Base-by-base conservation (phyloP, 2,797 vertebrate genomes). In the Gymnoscopelus braueri region DNA sequence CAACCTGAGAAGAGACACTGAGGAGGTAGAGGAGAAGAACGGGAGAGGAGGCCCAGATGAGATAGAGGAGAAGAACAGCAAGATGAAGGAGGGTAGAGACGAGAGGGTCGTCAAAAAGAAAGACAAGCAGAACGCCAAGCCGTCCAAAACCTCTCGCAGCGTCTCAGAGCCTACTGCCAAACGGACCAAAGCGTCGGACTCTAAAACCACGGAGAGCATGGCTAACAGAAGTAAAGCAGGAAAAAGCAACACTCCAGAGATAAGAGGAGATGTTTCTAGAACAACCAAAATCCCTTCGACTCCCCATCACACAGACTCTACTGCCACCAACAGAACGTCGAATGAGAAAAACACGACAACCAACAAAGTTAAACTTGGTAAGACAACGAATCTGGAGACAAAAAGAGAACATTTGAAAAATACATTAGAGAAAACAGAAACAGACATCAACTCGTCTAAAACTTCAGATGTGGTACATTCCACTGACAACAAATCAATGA, bases 11-110 rank as follows among this genome's bases (percentile, higher is more conserved):
- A 60, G 23, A 54, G 78, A 77, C 14, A 77, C 47, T 47, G 73
- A 72, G 85, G 88, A 95, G 79, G 80, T 88, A 77, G 82, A 87
- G 10, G 74, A 75, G 48, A 84, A 58, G 70, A 85, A 57, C 2
- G 51, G 5, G 3, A 72, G 47, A 72, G 58, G 47, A 73, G 60
- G 48, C 39, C 84, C 74, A 59, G 75, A 80, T 13, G 80, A 68
- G 63, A 89, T 75, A 11, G 57, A 65, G 1, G 56, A 73, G 5
- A 84, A 78, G 24, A 44, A 67, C 29, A 58, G 49, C 57, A 80
- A 76, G 15, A 81, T 77, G 39, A 84, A 66, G 5, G 66, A 52
- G 89, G 86, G 94, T 87, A 79, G 89, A 89, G 80, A 84, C 0
- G 67, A 84, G 2, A 79, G 86, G 67, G 88, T 72, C 76, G 90